Percentiles rank a stretch among this genome's conserved stretches.
Evolutionary conservation across 2,113 vertebrate genomes (phyloP).

Genomic region (Mormoops blainvillei): DNA sequence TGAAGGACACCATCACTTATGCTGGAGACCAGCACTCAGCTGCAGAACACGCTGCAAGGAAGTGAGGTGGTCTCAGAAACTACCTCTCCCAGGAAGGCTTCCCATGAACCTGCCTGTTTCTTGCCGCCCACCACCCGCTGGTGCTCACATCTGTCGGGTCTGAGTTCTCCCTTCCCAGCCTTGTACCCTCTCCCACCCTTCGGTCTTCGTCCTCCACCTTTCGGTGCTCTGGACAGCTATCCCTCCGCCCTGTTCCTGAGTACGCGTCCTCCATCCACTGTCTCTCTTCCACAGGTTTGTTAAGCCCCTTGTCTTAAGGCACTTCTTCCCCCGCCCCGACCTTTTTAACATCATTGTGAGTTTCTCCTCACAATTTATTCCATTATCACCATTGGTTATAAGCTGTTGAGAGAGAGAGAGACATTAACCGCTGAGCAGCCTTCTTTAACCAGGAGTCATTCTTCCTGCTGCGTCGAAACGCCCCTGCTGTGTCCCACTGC

Average conservation of each 20-base stretch:
- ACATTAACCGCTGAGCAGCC: neutral
- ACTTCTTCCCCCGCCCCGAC: neutral
- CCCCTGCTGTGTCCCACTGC: too few species aligned
- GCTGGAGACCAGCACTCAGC: neutral
- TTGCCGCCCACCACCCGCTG: neutral
- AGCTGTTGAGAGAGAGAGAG: neutral
- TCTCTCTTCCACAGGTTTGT: neutral
- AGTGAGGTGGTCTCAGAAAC: too few species aligned
- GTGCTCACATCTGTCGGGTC: accelerated
- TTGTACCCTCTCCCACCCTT: accelerated
- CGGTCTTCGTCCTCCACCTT: too few species aligned
- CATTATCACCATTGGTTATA: neutral
- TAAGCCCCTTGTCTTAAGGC: neutral
- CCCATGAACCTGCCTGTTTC: neutral
- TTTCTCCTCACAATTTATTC: neutral
- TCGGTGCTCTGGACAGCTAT: neutral
- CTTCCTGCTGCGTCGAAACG: accelerated
- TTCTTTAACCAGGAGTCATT: neutral
- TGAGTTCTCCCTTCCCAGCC: neutral
- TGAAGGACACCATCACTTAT: neutral
- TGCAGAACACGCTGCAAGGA: too few species aligned
- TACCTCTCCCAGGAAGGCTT: neutral
- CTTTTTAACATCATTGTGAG: neutral
- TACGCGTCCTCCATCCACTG: neutral
- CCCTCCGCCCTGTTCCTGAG: neutral